phyloP scores from a whole-genome alignment of 2,797 vertebrate genomes.

The Trachops cirrhosus region DNA sequence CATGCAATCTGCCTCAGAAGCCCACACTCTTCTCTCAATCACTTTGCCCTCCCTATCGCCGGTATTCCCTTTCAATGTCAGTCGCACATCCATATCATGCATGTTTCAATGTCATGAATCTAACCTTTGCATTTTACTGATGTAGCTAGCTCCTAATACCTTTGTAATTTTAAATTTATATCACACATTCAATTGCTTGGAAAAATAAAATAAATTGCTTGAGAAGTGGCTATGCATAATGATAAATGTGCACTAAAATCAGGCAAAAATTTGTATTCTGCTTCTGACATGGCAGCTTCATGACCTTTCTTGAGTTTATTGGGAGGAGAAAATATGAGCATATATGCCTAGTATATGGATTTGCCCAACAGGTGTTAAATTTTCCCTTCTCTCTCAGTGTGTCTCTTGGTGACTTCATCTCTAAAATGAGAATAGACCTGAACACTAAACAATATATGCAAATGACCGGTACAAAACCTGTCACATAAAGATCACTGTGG shows the following conservation, averaged over 20 bases:
- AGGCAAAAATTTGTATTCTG: neutral
- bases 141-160: too few species aligned
- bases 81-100: neutral
- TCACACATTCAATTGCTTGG: neutral
- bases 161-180: neutral
- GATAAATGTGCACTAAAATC: neutral
- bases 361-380: neutral
- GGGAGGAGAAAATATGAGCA: neutral
- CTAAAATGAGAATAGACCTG: neutral
- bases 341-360: neutral
- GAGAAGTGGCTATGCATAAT: neutral
- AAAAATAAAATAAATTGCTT: neutral
- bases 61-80: neutral
- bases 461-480: neutral
- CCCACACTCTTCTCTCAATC: neutral
- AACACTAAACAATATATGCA: neutral
- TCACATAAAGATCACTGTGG: neutral
- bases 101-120: neutral
- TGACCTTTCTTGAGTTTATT: neutral
- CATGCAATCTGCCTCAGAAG: neutral
- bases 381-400: neutral
- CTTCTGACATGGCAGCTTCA: neutral
- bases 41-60: neutral
- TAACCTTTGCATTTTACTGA: neutral
- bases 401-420: neutral